Conservation (phyloP, 1,140 invertebrate species). For the Meloidogyne chitwoodi region DNA sequence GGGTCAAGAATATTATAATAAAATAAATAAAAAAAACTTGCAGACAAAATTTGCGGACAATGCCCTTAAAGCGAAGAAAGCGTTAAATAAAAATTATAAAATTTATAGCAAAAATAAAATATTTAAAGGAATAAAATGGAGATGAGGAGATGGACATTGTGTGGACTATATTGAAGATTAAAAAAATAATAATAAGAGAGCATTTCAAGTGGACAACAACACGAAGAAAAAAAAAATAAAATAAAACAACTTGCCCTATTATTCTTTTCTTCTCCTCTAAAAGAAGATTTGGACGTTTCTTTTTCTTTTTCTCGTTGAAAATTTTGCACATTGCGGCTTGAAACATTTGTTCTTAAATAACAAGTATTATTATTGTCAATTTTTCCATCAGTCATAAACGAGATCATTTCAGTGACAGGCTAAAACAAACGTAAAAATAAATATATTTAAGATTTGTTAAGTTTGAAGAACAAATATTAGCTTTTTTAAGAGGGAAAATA, state of each 20-base stretch:
- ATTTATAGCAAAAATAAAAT: not conserved
- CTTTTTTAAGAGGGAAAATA: no score
- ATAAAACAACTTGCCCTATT: slow-evolving; percentile 9
- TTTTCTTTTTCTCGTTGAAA: not conserved
- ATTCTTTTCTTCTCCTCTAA: not conserved
- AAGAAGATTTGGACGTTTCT: not conserved
- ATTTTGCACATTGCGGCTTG: slow-evolving; percentile 3
- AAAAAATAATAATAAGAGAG: no score
- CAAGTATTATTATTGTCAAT: not conserved
- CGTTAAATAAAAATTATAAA: not conserved
- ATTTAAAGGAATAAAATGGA: not conserved
- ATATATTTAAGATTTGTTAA: no score
- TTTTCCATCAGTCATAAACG: not conserved
- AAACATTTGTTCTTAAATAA: slow-evolving; percentile 6
- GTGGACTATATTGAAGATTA: no score
- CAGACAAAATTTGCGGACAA: not conserved
- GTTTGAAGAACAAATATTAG: no score
- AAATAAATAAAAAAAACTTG: not conserved
- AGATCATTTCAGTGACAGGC: not conserved
- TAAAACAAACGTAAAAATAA: slow-evolving; percentile 4
- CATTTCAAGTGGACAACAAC: not conserved
- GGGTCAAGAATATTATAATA: no score
- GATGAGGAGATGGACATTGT: no score
- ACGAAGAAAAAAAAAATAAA: not conserved
- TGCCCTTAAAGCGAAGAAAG: not conserved